Percentiles rank a stretch among this genome's conserved stretches.
phyloP scores from a whole-genome alignment of 2,888 invertebrate genomes.

The Geophilus truncorum region DNA sequence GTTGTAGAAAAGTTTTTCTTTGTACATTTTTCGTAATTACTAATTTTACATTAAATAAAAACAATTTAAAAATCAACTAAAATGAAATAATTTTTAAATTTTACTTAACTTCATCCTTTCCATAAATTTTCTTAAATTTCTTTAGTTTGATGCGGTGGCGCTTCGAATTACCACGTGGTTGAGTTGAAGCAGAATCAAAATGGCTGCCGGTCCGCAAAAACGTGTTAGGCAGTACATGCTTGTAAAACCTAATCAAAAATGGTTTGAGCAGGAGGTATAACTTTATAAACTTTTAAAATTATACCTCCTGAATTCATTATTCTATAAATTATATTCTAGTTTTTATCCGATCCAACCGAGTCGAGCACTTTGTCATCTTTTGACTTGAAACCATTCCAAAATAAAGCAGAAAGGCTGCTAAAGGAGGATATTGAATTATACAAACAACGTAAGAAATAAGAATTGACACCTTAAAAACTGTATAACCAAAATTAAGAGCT shows the following conservation, averaged over 20 bases:
- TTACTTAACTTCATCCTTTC: no score
- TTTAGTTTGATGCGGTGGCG: neutral
- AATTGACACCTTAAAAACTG: neutral
- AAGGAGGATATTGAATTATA: neutral
- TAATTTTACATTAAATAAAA: no score
- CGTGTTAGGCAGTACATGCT: neutral
- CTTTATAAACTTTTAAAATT: neutral
- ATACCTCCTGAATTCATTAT: neutral
- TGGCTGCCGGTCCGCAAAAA: neutral
- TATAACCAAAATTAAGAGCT: no score
- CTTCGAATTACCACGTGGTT: neutral
- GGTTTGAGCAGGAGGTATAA: conserved; percentile 2
- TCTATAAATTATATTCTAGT: neutral
- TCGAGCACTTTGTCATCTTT: neutral
- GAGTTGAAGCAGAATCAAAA: neutral
- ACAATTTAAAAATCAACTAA: no score
- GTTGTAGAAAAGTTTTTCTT: no score
- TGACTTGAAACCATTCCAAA: neutral
- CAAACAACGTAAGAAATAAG: neutral
- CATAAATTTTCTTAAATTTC: no score
- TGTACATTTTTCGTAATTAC: no score
- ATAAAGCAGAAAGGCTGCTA: neutral
- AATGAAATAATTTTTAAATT: no score
- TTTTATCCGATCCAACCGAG: neutral
- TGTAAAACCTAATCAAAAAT: neutral